Base-by-base conservation (phyloP, 1,140 invertebrate genomes). In the Metaphire vulgaris region DNA sequence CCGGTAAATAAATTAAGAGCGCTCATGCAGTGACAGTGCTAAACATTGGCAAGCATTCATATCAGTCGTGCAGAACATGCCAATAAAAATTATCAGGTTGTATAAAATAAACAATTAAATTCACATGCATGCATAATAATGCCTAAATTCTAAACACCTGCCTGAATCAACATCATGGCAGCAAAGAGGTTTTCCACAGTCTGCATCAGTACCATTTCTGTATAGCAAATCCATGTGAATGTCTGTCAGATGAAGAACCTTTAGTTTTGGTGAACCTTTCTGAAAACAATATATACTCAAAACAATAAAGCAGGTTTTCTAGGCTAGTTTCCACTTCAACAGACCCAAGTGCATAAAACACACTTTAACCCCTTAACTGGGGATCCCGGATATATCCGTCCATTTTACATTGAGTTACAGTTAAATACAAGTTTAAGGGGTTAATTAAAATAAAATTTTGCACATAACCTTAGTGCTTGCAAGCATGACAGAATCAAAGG, bases 151-250 rank as follows among this genome's bases (percentile, higher is more conserved):
- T 56, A 12, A 21, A 56, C 6, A 56, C 41, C 21, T 21, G 26
- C 26, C 26, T 65, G 72, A 65, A 68, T 41, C 33, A 1, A 29
- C 66, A 29, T 68, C 82, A 73, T 92, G 89, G 84, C 94, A 96
- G 81, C 94, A 96, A 2, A 91, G 86, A 2, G 92, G 92, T 79
- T 92, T 90, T 1, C 86, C 87, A 81, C 94, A 96, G 1, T 88
- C 81, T 1, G 92, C 89, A 69, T 91, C 89, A 0, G 90, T 87
- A 16, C 89, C 89, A 0, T 88, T 83, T 74, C 89, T 85, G 81
- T 96, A 96, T 2, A 88, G 81, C 0, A 90, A 89, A 84, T 95
- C 93, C 74, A 92, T 89, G 83, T 96, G 94, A 65, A 93, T 89
- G 82, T 96, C 94, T 0, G 91, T 90, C 66, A 95, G 82, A 41